Percentiles rank a stretch among this genome's conserved stretches.
These are phyloP conservation scores for Pitangus sulphuratus DNA, from an alignment of 2,797 vertebrate genomes.

Conservation along the genomic window DNA sequence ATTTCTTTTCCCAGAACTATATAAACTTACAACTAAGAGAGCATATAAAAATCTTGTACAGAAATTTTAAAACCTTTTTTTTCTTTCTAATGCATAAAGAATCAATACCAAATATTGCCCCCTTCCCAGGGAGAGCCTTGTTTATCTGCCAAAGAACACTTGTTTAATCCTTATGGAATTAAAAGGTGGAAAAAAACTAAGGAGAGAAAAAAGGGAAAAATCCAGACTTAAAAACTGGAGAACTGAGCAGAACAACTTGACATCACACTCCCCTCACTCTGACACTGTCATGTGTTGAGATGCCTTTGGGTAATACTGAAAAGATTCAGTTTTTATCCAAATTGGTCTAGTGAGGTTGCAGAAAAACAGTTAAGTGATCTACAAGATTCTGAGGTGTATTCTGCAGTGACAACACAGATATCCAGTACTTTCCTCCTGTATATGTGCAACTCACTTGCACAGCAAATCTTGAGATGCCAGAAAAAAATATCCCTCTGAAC, in stretches of 20 bases:
- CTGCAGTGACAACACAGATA: not conserved
- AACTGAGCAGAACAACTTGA: not conserved
- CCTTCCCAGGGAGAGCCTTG: not conserved
- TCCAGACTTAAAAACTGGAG: not conserved
- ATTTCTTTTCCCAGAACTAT: not conserved
- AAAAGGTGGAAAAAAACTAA: not conserved
- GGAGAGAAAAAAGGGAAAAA: not conserved
- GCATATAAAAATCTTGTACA: not conserved
- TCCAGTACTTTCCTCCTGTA: not conserved
- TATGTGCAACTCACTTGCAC: not conserved
- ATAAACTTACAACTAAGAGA: not conserved
- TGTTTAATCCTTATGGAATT: not conserved
- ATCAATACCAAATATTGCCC: not conserved
- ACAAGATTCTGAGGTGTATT: not conserved
- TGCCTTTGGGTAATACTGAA: not conserved
- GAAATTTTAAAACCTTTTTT: not conserved
- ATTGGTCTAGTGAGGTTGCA: not conserved
- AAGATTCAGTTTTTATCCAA: not conserved
- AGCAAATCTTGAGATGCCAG: not conserved
- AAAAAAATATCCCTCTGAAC: not conserved
- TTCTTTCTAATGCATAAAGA: not conserved
- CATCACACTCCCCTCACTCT: rapidly evolving
- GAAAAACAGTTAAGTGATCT: not conserved
- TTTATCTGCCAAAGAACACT: not conserved
- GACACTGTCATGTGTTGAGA: not conserved